phyloP scores from a whole-genome alignment of 2,113 vertebrate species.

The Lagenorhynchus albirostris region DNA sequence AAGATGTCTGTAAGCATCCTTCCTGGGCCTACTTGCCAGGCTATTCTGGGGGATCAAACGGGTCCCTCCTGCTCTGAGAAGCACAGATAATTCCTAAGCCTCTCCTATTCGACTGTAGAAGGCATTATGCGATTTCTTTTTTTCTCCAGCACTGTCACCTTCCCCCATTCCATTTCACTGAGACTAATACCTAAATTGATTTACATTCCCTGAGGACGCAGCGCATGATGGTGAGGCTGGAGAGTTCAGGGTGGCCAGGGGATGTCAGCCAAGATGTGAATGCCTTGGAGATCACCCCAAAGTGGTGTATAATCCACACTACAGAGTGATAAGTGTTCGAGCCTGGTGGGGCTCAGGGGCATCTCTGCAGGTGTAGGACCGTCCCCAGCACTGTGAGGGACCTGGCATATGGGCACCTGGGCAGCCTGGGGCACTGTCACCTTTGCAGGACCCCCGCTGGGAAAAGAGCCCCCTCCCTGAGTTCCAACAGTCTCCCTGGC shows the following conservation, averaged over 20 bases:
- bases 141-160: constrained; percentile 59
- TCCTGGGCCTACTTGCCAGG: neutral
- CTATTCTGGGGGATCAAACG: neutral
- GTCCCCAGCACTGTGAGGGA: neutral
- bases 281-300: neutral
- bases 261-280: constrained; percentile 17
- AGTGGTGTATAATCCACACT: neutral
- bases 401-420: neutral
- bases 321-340: neutral
- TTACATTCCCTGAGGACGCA: constrained; percentile 71
- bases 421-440: neutral
- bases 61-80: neutral
- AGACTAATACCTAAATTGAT: constrained; percentile 80
- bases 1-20: neutral
- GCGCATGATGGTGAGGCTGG: constrained; percentile 38
- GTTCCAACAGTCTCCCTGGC: neutral
- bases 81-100: constrained; percentile 45
- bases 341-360: neutral
- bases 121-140: constrained; percentile 57
- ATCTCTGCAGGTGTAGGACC: neutral
- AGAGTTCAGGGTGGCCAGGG: constrained; percentile 63
- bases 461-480: neutral
- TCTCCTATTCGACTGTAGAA: constrained; percentile 29
- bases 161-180: constrained; percentile 73
- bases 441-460: neutral